These are phyloP conservation scores for Ovis aries DNA, from an alignment of 2,113 vertebrate species.

Conservation along the genomic window ARS-UI_Ramb_v3.0 NC_056055.1:224656001-224656500, in stretches of 20 bases:
- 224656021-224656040: neutral
- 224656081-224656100: neutral
- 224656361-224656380: neutral
- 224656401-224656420: neutral
- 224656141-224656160: neutral
- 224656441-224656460: neutral
- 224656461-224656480: neutral
- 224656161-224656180: neutral
- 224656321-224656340: neutral
- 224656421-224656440: neutral
- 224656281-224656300: neutral
- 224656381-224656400: neutral
- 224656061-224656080: neutral
- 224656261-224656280: neutral
- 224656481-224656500: neutral
- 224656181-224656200: neutral
- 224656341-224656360: neutral
- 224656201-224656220: neutral
- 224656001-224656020: neutral
- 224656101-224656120: neutral
- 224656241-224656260: neutral
- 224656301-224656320: rapidly evolving
- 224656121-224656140: neutral
- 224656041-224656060: neutral
- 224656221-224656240: too few relatives aligned